phyloP scores from a whole-genome alignment of 2,797 vertebrate species.

The Threskiornis aethiopicus region DNA sequence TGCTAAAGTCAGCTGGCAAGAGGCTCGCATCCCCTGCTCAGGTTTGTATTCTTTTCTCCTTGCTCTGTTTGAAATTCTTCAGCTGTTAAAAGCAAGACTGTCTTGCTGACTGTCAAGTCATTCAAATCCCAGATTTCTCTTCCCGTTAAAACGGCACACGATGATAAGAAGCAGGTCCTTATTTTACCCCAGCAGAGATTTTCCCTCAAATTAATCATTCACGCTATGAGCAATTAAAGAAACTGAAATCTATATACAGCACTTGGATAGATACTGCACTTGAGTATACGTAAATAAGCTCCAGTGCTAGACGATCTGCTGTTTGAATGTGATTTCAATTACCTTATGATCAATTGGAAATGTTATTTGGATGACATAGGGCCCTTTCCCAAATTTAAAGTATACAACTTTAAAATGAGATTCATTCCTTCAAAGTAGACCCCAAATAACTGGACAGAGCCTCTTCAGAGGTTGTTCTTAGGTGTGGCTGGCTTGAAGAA shows the following conservation, averaged over 20 bases:
- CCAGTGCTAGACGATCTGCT: background rate
- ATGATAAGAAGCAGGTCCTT: slow-evolving; percentile 17
- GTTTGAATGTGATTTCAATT: background rate
- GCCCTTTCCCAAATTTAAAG: background rate
- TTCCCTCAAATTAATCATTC: slow-evolving; percentile 31
- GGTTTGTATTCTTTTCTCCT: background rate
- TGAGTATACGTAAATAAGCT: background rate
- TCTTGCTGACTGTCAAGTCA: background rate
- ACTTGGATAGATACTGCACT: background rate
- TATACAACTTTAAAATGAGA: background rate
- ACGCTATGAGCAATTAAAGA: background rate
- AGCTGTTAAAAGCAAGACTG: background rate
- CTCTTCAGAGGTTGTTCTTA: background rate
- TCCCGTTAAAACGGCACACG: background rate
- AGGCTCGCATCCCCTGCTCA: background rate
- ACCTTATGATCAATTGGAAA: background rate
- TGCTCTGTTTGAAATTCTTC: background rate
- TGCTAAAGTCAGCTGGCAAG: background rate
- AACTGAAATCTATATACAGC: background rate
- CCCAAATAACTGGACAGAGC: background rate
- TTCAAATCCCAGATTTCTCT: slow-evolving; percentile 17
- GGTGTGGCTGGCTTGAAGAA: background rate
- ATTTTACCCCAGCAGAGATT: background rate
- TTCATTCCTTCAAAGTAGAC: background rate
- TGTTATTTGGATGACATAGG: background rate